Conservation (phyloP, 2,797 vertebrate genomes). For the Psittacula derbiana region DNA sequence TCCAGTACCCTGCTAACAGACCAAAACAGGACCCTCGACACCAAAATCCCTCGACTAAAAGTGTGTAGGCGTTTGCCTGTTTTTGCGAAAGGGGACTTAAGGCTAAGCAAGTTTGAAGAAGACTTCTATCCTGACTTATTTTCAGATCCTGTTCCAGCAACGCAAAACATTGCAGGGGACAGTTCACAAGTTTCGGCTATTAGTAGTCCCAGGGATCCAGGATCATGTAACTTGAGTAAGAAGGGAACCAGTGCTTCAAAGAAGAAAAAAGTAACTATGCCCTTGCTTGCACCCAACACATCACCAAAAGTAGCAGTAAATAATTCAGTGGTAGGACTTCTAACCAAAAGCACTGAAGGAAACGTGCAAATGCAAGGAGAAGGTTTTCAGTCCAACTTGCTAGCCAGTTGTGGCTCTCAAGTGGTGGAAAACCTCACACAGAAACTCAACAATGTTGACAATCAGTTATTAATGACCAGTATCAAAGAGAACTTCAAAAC, state of each 20-base stretch:
- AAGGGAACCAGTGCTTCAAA: slow-evolving; percentile 81
- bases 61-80: slow-evolving; percentile 66
- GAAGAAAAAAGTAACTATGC: slow-evolving; percentile 74
- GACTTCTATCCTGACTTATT: slow-evolving; percentile 73
- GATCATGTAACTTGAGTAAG: slow-evolving; percentile 73
- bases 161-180: slow-evolving; percentile 77
- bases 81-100: slow-evolving; percentile 71
- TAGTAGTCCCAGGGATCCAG: slow-evolving; percentile 73
- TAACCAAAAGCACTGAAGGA: slow-evolving; percentile 68
- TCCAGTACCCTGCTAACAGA: slow-evolving; percentile 61
- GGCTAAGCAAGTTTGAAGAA: slow-evolving; percentile 77
- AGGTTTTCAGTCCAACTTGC: slow-evolving; percentile 68
- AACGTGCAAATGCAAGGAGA: slow-evolving; percentile 57
- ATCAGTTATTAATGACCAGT: slow-evolving; percentile 74
- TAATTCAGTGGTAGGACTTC: slow-evolving; percentile 71
- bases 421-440: slow-evolving; percentile 75
- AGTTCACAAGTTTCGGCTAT: slow-evolving; percentile 75
- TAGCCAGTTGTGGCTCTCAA: slow-evolving; percentile 73
- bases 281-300: slow-evolving; percentile 57
- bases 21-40: slow-evolving; percentile 69
- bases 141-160: slow-evolving; percentile 71
- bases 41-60: slow-evolving; percentile 66
- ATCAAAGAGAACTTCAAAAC: slow-evolving; percentile 79
- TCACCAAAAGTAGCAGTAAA: slow-evolving; percentile 71
- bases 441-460: slow-evolving; percentile 77